Percentiles rank a stretch among this genome's conserved stretches.
Evolutionary conservation across 2,888 invertebrate species (phyloP).

Genomic region (Cistogaster globosa): DNA sequence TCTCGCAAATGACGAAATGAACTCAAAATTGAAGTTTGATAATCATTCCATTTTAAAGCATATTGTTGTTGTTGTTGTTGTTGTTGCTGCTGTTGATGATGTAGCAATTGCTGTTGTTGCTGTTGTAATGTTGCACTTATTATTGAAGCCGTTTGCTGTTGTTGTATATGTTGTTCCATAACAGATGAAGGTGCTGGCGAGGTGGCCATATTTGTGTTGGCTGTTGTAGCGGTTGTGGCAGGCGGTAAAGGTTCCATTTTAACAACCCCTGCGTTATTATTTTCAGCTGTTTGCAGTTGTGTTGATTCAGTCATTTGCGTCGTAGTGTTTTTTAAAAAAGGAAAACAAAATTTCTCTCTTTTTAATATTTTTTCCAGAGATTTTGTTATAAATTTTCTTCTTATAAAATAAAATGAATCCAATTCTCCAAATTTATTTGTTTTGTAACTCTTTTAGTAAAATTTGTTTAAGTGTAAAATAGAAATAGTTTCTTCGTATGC

Average conservation of each 20-base stretch:
- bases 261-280: constrained; percentile 83
- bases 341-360: constrained; percentile 34
- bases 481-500: constrained; percentile 62
- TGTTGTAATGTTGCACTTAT: constrained; percentile 60
- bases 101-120: constrained; percentile 64
- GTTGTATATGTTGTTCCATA: constrained; percentile 69
- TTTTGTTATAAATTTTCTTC: constrained; percentile 1
- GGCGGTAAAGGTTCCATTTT: constrained; percentile 84
- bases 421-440: constrained; percentile 40
- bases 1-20: constrained; percentile 94
- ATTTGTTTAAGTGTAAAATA: constrained; percentile 39
- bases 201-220: constrained; percentile 65
- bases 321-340: constrained; percentile 46
- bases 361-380: constrained; percentile 4
- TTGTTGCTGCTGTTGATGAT: constrained; percentile 83
- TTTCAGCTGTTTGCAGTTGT: constrained; percentile 83
- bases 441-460: constrained; percentile 27
- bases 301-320: constrained; percentile 83
- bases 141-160: constrained; percentile 56
- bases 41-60: constrained; percentile 97
- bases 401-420: constrained; percentile 18
- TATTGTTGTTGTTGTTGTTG: constrained; percentile 93
- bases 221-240: constrained; percentile 84
- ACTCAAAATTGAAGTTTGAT: constrained; percentile 94
- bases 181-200: constrained; percentile 70